A percentile compares a stretch with the other conserved stretches of the same genome.
These are phyloP conservation scores for Amazona finschi DNA, from an alignment of 2,797 vertebrate genomes.

Conservation along the genomic window DNA sequence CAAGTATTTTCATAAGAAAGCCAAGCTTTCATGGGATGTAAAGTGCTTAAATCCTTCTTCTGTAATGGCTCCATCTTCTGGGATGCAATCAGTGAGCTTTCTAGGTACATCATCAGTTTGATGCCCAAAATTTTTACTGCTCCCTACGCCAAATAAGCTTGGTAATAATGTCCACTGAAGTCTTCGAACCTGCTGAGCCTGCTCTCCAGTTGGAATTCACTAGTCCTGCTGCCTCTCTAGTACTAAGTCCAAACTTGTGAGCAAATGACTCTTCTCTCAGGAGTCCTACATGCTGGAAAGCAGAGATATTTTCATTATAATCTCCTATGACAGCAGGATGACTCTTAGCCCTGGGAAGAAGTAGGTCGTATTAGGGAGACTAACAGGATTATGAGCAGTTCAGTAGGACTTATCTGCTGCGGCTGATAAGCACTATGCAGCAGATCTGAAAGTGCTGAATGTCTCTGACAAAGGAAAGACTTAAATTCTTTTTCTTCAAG, in stretches of 20 bases:
- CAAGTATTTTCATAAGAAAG: neutral
- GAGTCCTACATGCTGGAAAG: neutral
- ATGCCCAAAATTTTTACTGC: neutral
- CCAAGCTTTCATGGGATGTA: neutral
- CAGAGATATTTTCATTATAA: neutral
- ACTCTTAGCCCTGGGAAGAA: slow-evolving; percentile 20
- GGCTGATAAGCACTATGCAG: neutral
- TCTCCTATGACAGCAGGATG: neutral
- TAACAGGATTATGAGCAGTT: slow-evolving; percentile 37
- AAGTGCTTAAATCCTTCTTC: neutral
- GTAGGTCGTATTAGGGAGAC: slow-evolving; percentile 32
- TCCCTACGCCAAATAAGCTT: neutral
- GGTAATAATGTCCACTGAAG: neutral
- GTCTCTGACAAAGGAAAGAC: neutral
- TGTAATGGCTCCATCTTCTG: neutral
- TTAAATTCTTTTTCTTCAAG: neutral
- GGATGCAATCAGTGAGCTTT: neutral
- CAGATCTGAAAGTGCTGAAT: neutral
- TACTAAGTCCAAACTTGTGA: neutral
- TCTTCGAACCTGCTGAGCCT: neutral
- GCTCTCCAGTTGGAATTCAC: neutral
- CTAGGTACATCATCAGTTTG: neutral
- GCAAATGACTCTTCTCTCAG: neutral
- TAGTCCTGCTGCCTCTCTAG: neutral
- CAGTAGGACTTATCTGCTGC: slow-evolving; percentile 26